Percentiles rank a stretch among this genome's conserved stretches.
phyloP scores from a whole-genome alignment of 92 coral and sea anemone genomes.

The Palythoa grandis region DNA sequence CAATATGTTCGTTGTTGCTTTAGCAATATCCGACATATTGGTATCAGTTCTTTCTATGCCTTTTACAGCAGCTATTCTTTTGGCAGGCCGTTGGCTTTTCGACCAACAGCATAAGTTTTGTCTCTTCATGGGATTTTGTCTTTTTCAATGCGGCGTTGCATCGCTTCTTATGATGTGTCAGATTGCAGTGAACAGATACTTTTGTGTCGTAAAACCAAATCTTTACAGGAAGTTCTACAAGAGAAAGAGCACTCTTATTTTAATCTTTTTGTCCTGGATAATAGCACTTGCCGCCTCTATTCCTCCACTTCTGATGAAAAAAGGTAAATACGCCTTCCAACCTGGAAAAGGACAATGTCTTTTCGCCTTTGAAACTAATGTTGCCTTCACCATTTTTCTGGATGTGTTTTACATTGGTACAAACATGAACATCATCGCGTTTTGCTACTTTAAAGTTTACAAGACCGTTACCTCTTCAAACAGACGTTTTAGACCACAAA shows the following conservation, averaged over 20 bases:
- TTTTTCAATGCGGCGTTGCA: constrained; percentile 20
- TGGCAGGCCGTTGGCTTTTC: constrained; percentile 40
- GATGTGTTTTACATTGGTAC: constrained; percentile 33
- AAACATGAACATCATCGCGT: constrained; percentile 36
- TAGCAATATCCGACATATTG: constrained; percentile 43
- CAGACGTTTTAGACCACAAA: constrained; percentile 25
- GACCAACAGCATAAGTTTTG: constrained; percentile 8
- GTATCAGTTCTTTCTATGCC: constrained; percentile 53
- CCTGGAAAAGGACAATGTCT: constrained; percentile 41
- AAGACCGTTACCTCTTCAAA: constrained; percentile 24
- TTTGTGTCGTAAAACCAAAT: constrained; percentile 41
- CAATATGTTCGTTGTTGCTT: constrained; percentile 55
- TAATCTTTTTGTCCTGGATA: constrained; percentile 19
- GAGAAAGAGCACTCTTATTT: constrained; percentile 3
- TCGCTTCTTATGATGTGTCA: constrained; percentile 35
- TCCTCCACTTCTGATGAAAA: constrained; percentile 25
- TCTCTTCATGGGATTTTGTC: constrained; percentile 31
- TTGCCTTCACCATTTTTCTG: constrained; percentile 32
- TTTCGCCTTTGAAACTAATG: constrained; percentile 21
- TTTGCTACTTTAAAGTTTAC: constrained; percentile 36
- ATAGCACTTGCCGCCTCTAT: constrained; percentile 17
- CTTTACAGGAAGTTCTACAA: constrained; percentile 22
- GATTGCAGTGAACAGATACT: constrained; percentile 47
- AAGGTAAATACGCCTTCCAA: constrained; percentile 17
- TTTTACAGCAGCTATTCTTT: constrained; percentile 28